Evolutionary conservation across 2,113 vertebrate genomes (phyloP), one percentile per base, ranked within the genome.

Genomic region (Pagrus major): DNA sequence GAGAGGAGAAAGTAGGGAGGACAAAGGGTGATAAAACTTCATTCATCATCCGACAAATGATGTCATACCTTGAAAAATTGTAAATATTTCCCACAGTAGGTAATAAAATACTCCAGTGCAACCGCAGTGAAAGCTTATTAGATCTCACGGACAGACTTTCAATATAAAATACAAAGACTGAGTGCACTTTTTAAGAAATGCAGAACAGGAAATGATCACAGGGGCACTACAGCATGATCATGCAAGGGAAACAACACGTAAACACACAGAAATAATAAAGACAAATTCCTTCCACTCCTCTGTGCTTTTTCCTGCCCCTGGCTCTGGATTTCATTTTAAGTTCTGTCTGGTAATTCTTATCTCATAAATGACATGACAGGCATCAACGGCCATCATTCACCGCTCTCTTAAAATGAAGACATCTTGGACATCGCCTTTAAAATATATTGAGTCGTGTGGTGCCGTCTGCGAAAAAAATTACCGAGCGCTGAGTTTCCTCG

Each of bases 301-400:
- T 5, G 35, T 64, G 21, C 35, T 51, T 72, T 49, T 18, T 70
- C 52, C 52, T 8, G n/a, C n/a, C 10, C 47, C 9, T 20, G 59
- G 44, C 49, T 90, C 68, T 86, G 89, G 84, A 76, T 70, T 75
- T 80, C 46, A 78, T 89, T 91, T 78, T 75, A 84, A 85, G 77
- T 21, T 6, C 54, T 68, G 46, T 54, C 73, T 89, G 71, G 72
- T 79, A 77, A 84, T 88, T 84, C 79, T 74, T 84, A 80, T 87
- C 89, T 74, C 87, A 78, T 92, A 91, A 94, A 92, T 89, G 87
- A 85, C 83, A 88, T 70, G 80, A 76, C 89, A 88, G 71, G 72
- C 85, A 83, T 85, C 71, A 68, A 75, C 37, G 52, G 52, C 80
- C 82, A 81, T 91, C 90, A 83, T 82, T 91, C 81, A 79, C 33